Evolutionary conservation across 2,797 vertebrate genomes (phyloP), one percentile per base, ranked within the genome.

Genomic region (Lepilemur septentrionalis): DNA sequence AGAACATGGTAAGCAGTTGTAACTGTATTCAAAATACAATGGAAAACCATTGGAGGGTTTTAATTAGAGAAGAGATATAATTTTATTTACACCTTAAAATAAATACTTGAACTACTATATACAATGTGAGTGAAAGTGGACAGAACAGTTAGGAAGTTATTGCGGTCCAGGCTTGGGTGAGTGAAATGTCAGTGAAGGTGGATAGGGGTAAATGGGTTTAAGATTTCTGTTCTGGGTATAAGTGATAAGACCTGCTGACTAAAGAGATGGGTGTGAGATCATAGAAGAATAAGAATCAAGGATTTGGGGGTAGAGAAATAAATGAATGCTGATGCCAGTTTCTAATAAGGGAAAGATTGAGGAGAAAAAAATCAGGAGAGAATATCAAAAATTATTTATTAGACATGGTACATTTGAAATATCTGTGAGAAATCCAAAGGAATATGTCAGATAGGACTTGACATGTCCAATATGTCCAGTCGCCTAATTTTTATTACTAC

Each of bases 81-180:
- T 80, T 30, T 92, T 85, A 69, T 73, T 59, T 92, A 61, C 8
- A 61, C 48, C 15, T 65, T 91, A 70, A 93, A 95, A 85, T 82
- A 48, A 61, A 93, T 17, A 22, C 32, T 63, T 57, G n/a, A 81
- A 18, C 13, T 35, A 5, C 23, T 72, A 41, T 32, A 61, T 41
- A 79, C 0, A 86, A 7, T 30, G 10, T 7, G 10, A 89, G 2
- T 41, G 57, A 84, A 75, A 57, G 32, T n/a, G 25, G 38, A 93
- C 9, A 43, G 20, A 57, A 57, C 0, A 30, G 8, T 20, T 43
- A 83, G 12, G 22, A 50, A 41, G 17, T 17, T 41, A 59, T 17
- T 61, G 8, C 3, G 22, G 2, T 41, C 15, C 38, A 61, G 22
- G 78, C 57, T 17, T 14, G 7, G 1, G 41, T 35, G 3, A 78